Conservation (phyloP, 2,888 invertebrate genomes). For the Azorinus chamasolen region DNA sequence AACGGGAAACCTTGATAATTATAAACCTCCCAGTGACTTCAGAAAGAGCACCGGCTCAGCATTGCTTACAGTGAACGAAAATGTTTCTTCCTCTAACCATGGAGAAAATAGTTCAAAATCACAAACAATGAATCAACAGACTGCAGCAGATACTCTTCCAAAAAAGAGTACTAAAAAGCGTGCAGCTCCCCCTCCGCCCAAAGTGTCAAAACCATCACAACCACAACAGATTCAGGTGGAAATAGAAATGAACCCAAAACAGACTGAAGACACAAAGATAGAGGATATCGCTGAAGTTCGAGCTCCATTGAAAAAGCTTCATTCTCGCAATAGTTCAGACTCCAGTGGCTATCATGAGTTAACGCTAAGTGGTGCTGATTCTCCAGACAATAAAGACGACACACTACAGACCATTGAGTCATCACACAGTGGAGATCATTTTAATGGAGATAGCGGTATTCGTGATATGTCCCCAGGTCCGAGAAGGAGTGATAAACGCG, state of each 20-base stretch:
- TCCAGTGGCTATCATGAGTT: conserved; percentile 92
- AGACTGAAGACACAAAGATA: conserved; percentile 34
- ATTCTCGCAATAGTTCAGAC: conserved; percentile 91
- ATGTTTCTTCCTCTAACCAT: conserved; percentile 30
- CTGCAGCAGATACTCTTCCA: conserved; percentile 59
- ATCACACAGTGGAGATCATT: conserved; percentile 75
- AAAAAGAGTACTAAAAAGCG: conserved; percentile 77
- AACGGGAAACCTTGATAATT: conserved; percentile 18
- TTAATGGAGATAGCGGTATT: conserved; percentile 76
- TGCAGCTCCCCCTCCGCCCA: conserved; percentile 86
- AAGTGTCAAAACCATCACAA: conserved; percentile 45
- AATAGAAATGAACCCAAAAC: conserved; percentile 62
- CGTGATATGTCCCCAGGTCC: conserved; percentile 67
- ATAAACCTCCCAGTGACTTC: conserved; percentile 24
- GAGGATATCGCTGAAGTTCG: conserved; percentile 57
- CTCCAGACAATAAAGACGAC: conserved; percentile 75
- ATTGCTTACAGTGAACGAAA: conserved; percentile 58
- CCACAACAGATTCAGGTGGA: conserved; percentile 68
- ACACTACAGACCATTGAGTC: conserved; percentile 74
- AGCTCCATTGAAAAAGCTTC: conserved; percentile 84
- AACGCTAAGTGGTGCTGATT: conserved; percentile 87
- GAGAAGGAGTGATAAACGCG: conserved; percentile 43
- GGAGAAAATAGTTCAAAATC: conserved; percentile 8
- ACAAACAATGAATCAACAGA: conserved; percentile 11
- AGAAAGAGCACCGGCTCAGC: conserved; percentile 50